A percentile compares a stretch with the other conserved stretches of the same genome.
phyloP scores from a whole-genome alignment of 2,888 invertebrate species.

The Agrochola lychnidis region DNA sequence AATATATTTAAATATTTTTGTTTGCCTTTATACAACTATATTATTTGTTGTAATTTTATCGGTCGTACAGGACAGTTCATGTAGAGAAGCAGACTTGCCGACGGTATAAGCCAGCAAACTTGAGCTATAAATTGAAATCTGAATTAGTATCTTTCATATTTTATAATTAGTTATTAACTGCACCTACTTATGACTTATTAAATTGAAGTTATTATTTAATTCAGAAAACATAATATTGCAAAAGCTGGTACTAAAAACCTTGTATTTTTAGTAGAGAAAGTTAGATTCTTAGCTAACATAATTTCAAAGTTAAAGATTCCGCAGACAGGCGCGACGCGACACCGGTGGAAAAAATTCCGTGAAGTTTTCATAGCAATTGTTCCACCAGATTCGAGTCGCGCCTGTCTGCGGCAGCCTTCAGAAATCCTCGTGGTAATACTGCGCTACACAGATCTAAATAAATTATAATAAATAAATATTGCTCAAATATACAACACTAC shows the following conservation, averaged over 20 bases:
- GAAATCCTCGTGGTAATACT: conserved; percentile 15
- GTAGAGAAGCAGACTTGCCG: conserved; percentile 24
- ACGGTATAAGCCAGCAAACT: conserved; percentile 29
- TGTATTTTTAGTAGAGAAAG: not conserved
- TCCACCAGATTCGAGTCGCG: too few species aligned
- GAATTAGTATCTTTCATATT: conserved; percentile 26
- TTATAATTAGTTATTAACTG: conserved; percentile 6
- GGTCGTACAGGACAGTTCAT: conserved; percentile 19
- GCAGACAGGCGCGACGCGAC: too few species aligned
- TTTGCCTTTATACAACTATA: conserved; percentile 4
- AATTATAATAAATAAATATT: conserved; percentile 17
- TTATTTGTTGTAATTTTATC: not conserved
- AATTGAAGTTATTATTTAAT: not conserved
- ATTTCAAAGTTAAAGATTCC: not conserved
- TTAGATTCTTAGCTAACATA: not conserved
- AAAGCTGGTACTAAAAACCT: not conserved
- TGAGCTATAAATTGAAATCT: conserved; percentile 42
- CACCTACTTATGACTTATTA: not conserved
- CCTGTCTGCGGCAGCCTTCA: too few species aligned
- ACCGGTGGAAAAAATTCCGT: too few species aligned
- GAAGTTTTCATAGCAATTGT: too few species aligned
- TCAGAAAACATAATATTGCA: not conserved
- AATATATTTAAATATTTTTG: not conserved
- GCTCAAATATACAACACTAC: not conserved
- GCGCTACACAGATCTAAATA: conserved; percentile 26